phyloP scores from a whole-genome alignment of 2,888 invertebrate genomes.

The Lepidochrysops patricia region DNA sequence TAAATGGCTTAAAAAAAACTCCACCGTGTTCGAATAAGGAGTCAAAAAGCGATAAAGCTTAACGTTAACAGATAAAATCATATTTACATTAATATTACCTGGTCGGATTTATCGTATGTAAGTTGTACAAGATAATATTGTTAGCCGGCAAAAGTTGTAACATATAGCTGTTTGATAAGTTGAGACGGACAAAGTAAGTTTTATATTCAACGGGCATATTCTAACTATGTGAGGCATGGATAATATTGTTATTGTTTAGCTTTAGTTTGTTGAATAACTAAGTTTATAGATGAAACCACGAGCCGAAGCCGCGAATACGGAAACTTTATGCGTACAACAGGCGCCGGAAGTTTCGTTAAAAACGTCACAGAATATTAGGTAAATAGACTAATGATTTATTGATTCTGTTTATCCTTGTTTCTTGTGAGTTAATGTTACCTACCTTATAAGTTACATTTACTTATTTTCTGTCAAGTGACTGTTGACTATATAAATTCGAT shows the following conservation, averaged over 20 bases:
- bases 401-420: neutral
- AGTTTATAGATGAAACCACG: constrained; percentile 31
- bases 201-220: constrained; percentile 27
- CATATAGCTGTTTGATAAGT: constrained; percentile 15
- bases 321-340: neutral
- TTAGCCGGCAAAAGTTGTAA: neutral
- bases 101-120: neutral
- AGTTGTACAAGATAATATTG: neutral
- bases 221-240: constrained; percentile 32
- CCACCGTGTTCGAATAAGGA: no score
- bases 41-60: no score
- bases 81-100: neutral
- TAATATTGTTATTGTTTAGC: constrained; percentile 34
- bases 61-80: no score
- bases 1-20: no score
- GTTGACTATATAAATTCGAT: no score
- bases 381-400: neutral
- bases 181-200: constrained; percentile 26
- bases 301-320: constrained; percentile 24
- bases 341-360: neutral
- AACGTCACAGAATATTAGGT: neutral
- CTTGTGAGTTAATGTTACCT: no score
- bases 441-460: no score
- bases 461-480: no score
- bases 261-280: constrained; percentile 29